A percentile compares a stretch with the other conserved stretches of the same genome.
phyloP scores from a whole-genome alignment of 2,113 vertebrate species.

The Nannobrachium achirus region DNA sequence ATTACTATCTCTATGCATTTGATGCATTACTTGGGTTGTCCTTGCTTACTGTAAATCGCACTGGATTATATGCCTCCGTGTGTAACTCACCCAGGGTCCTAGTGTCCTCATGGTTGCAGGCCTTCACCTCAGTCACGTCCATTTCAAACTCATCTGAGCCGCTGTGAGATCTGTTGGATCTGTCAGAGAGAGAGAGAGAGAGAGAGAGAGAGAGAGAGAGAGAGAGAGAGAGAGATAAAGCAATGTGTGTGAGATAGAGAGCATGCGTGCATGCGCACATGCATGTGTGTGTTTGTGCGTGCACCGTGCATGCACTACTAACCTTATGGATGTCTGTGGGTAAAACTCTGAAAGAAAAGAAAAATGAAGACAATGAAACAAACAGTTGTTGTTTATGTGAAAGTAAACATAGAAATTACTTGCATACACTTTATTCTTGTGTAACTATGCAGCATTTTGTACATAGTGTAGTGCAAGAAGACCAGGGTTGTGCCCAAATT shows the following conservation, averaged over 20 bases:
- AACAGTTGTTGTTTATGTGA: too few relatives aligned
- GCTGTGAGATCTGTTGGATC: constrained; percentile 80
- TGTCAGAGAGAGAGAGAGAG: background rate
- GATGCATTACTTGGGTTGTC: too few relatives aligned
- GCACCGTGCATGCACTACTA: constrained; percentile 16
- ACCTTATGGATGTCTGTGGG: constrained; percentile 59
- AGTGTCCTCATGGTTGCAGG: constrained; percentile 80
- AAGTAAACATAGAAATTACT: too few relatives aligned
- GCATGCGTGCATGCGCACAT: background rate
- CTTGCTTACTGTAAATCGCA: too few relatives aligned
- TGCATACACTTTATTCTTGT: background rate
- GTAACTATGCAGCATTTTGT: too few relatives aligned
- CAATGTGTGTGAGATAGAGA: background rate
- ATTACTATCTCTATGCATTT: too few relatives aligned
- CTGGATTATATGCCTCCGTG: too few relatives aligned
- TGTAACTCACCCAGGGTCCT: constrained; percentile 81
- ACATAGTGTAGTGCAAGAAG: too few relatives aligned
- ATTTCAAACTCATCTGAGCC: constrained; percentile 83
- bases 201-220: background rate
- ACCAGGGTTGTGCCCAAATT: too few relatives aligned
- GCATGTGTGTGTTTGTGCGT: background rate
- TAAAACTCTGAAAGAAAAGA: constrained; percentile 53
- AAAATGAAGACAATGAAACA: constrained; percentile 7
- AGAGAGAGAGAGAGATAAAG: background rate
- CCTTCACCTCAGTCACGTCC: constrained; percentile 75